phyloP scores from a whole-genome alignment of 2,113 vertebrate genomes.

The Gulo gulo region DNA sequence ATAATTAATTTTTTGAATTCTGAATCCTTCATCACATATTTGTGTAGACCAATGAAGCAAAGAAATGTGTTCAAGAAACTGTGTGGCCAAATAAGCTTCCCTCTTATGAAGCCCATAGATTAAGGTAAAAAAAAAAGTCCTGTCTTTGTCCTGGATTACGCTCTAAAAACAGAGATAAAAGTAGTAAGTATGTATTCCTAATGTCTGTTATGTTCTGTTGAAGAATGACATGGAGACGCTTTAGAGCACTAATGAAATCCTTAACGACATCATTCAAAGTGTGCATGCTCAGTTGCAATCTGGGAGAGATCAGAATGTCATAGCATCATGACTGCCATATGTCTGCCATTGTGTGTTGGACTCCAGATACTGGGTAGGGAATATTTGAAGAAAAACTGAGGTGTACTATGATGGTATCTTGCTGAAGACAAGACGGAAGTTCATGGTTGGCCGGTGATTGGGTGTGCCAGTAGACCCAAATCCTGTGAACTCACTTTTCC shows the following conservation, averaged over 20 bases:
- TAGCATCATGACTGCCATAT: too few species aligned
- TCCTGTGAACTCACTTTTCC: not conserved
- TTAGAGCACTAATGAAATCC: not conserved
- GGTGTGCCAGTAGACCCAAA: not conserved
- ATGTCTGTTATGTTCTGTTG: not conserved
- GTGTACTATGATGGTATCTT: not conserved
- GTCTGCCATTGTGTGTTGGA: not conserved
- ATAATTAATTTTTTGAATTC: not conserved
- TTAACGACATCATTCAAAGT: not conserved
- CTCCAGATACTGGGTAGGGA: not conserved
- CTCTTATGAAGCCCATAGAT: not conserved
- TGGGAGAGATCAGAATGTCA: too few species aligned
- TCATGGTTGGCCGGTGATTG: not conserved
- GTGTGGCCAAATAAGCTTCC: not conserved
- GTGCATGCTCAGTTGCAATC: not conserved
- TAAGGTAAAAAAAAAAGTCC: not conserved
- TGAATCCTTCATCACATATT: not conserved
- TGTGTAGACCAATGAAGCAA: constrained; percentile 83
- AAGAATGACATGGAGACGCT: not conserved
- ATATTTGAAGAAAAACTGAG: not conserved
- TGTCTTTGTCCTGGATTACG: not conserved
- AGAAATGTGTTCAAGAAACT: not conserved
- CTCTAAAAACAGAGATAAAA: not conserved
- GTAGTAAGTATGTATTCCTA: not conserved
- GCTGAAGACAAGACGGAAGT: not conserved